Evolutionary conservation across 2,797 vertebrate genomes (phyloP).

Genomic region (Poeciliopsis turneri): DNA sequence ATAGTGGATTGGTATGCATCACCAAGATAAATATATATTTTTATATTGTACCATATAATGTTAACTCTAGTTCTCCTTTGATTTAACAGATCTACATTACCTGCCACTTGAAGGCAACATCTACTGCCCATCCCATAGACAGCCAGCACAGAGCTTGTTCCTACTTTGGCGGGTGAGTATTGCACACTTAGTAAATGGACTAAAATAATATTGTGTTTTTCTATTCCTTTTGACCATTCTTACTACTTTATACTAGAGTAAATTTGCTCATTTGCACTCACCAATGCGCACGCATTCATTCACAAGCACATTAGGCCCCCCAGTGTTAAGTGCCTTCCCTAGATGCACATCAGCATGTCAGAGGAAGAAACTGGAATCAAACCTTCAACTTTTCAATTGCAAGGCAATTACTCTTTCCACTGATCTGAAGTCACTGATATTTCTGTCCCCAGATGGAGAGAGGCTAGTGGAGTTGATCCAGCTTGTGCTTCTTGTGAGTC

Average conservation of each 20-base stretch:
- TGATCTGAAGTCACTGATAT: not conserved
- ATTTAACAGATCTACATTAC: conserved; percentile 74
- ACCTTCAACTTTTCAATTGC: not conserved
- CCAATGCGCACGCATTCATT: not conserved
- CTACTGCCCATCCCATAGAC: conserved; percentile 19
- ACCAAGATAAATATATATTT: not conserved
- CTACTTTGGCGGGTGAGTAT: conserved; percentile 60
- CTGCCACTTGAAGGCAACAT: conserved; percentile 74
- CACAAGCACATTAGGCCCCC: not conserved
- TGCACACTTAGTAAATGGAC: not conserved
- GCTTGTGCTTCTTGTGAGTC: conserved; percentile 65
- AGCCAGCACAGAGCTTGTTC: conserved; percentile 73
- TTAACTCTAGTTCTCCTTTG: not conserved
- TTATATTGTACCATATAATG: not conserved
- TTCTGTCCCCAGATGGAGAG: conserved; percentile 63
- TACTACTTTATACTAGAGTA: not conserved
- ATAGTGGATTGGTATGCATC: conserved; percentile 49
- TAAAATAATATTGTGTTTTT: not conserved
- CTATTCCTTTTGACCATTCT: not conserved
- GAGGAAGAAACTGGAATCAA: not conserved
- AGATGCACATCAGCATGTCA: not conserved
- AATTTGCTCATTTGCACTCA: not conserved
- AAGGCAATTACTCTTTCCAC: not conserved
- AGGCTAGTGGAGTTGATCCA: conserved; percentile 52
- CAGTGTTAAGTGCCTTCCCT: not conserved